A percentile compares a stretch with the other conserved stretches of the same genome.
phyloP scores from a whole-genome alignment of 92 coral and sea anemone species.

The Siderastrea radians region DNA sequence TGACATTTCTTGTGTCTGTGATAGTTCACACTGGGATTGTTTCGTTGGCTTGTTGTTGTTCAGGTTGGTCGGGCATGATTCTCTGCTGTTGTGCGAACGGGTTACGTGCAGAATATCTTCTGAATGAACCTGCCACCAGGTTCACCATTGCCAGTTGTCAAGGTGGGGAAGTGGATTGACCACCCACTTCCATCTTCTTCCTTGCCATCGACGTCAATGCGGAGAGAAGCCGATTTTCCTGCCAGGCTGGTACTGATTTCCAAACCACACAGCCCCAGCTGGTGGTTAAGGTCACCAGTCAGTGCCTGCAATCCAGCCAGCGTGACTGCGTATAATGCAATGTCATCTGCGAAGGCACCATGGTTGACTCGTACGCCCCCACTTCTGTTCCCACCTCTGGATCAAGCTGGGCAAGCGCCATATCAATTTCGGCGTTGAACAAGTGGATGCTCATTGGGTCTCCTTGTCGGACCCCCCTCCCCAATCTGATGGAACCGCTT shows the following conservation, averaged over 20 bases:
- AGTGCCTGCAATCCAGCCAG: conserved; percentile 6
- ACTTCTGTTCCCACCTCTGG: background rate
- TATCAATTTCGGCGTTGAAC: no score
- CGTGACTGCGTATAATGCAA: background rate
- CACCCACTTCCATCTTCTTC: conserved; percentile 5
- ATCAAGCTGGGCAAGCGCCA: no score
- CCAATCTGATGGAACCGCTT: no score
- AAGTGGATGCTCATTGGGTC: no score
- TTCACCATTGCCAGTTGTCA: background rate
- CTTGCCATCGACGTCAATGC: conserved; percentile 39
- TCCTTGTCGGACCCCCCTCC: no score
- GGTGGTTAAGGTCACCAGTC: background rate
- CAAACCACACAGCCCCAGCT: conserved; percentile 11
- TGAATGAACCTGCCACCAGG: background rate
- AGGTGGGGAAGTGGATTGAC: conserved; percentile 18
- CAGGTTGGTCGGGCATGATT: background rate
- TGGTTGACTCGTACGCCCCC: background rate
- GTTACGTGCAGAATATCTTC: background rate
- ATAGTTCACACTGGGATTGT: conserved; percentile 10
- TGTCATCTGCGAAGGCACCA: conserved; percentile 19
- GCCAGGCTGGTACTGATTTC: background rate
- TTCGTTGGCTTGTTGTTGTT: background rate
- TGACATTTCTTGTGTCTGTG: conserved; percentile 55
- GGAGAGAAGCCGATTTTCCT: conserved; percentile 28
- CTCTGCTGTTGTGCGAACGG: background rate